These are phyloP conservation scores for Ursus arctos DNA, from an alignment of 2,113 vertebrate species.

Conservation along the genomic window DNA sequence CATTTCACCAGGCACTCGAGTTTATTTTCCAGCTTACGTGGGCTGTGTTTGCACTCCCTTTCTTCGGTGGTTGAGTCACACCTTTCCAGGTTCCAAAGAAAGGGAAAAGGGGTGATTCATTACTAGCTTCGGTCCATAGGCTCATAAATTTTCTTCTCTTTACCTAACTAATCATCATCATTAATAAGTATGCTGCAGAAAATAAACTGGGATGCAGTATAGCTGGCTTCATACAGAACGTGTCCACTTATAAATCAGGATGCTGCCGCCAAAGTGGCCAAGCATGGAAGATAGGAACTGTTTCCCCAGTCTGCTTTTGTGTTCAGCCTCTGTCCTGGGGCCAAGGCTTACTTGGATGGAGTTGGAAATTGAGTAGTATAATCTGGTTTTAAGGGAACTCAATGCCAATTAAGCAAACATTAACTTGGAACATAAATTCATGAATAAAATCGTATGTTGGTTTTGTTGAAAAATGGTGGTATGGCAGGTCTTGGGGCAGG, in stretches of 20 bases:
- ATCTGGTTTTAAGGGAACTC: slow-evolving; percentile 71
- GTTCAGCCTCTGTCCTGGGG: neutral
- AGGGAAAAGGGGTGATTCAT: slow-evolving; percentile 55
- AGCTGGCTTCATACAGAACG: neutral
- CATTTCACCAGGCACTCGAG: neutral
- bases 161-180: slow-evolving; percentile 67
- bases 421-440: slow-evolving; percentile 66
- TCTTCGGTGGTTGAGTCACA: neutral
- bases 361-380: slow-evolving; percentile 25
- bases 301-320: neutral
- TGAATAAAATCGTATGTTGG: slow-evolving; percentile 52
- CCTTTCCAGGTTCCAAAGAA: slow-evolving; percentile 23
- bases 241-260: neutral
- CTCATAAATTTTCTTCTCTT: slow-evolving; percentile 69
- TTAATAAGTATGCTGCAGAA: slow-evolving; percentile 66
- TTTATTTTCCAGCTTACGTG: neutral
- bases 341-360: slow-evolving; percentile 6
- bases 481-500: neutral
- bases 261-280: neutral
- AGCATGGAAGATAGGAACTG: neutral
- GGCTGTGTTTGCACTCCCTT: neutral
- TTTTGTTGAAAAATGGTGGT: slow-evolving; percentile 50
- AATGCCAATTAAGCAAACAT: slow-evolving; percentile 64
- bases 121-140: slow-evolving; percentile 16
- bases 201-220: slow-evolving; percentile 17